phyloP scores from a whole-genome alignment of 35 echinoderm and acorn worm genomes.

The Lytechinus variegatus region DNA sequence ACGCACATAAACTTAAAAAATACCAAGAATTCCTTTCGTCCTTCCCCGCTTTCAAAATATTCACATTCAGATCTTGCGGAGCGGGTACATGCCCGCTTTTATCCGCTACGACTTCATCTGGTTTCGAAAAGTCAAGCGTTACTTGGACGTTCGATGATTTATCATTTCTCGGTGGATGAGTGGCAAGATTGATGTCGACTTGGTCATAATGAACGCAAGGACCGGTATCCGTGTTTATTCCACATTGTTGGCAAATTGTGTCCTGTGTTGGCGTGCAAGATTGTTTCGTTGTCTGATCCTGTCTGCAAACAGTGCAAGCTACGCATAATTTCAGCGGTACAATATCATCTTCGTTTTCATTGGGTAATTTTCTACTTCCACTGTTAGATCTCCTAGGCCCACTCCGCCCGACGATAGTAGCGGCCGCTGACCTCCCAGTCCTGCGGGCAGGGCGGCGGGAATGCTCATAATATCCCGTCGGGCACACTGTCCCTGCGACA shows the following conservation, averaged over 20 bases:
- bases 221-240: not conserved
- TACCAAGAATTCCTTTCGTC: conserved; percentile 51
- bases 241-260: not conserved
- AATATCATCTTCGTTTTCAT: not conserved
- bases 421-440: not conserved
- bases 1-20: conserved; percentile 32
- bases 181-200: conserved; percentile 16
- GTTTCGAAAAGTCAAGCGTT: not conserved
- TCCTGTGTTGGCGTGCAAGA: not conserved
- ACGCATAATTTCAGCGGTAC: not conserved
- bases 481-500: not conserved
- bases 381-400: not conserved
- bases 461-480: not conserved
- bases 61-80: conserved; percentile 38
- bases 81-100: not conserved
- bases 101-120: not conserved
- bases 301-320: not conserved
- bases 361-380: conserved; percentile 22
- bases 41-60: conserved; percentile 8
- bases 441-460: too few relatives aligned
- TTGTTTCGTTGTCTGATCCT: not conserved
- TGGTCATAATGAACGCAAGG: not conserved
- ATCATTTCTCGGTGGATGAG: not conserved
- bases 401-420: not conserved
- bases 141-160: not conserved